Conservation (phyloP, 1,140 invertebrate genomes). For the Drosophila ohnishii region DNA sequence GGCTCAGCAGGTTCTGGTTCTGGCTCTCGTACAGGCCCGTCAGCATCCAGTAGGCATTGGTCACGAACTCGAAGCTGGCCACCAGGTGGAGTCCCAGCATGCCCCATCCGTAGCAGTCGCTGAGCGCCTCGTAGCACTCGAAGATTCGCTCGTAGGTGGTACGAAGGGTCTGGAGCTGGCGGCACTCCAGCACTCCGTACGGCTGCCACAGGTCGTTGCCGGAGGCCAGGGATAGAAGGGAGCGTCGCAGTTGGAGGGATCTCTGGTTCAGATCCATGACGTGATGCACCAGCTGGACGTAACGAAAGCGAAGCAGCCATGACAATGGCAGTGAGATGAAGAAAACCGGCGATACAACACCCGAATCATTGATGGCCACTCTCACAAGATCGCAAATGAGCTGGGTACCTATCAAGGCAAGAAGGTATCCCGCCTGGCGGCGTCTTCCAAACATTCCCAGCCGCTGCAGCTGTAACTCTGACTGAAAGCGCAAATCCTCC, state of each 20-base stretch:
- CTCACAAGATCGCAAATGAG: conserved; percentile 34
- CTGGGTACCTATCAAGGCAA: conserved; percentile 36
- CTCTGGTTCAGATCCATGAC: conserved; percentile 65
- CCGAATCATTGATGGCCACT: conserved; percentile 13
- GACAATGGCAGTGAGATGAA: conserved; percentile 35
- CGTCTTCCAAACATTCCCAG: conserved; percentile 48
- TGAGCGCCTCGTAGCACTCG: conserved; percentile 64
- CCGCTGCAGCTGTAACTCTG: conserved; percentile 56
- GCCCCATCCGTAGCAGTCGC: conserved; percentile 72
- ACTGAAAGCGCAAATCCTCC: conserved; percentile 42
- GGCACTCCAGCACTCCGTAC: conserved; percentile 51
- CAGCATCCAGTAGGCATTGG: conserved; percentile 70
- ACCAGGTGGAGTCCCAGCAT: conserved; percentile 59
- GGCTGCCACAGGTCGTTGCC: conserved; percentile 70
- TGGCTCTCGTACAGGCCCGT: conserved; percentile 22
- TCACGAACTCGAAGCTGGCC: conserved; percentile 64
- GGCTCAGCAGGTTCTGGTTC: not conserved
- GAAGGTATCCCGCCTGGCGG: conserved; percentile 10
- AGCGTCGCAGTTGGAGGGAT: conserved; percentile 35
- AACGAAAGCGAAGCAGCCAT: conserved; percentile 55
- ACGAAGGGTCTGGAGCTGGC: conserved; percentile 57
- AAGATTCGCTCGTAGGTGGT: conserved; percentile 63
- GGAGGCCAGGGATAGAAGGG: conserved; percentile 36
- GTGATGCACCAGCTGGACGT: conserved; percentile 55
- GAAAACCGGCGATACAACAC: conserved; percentile 43